These are phyloP conservation scores for Elgaria multicarinata DNA, from an alignment of 2,113 vertebrate species.

Conservation along the genomic window DNA sequence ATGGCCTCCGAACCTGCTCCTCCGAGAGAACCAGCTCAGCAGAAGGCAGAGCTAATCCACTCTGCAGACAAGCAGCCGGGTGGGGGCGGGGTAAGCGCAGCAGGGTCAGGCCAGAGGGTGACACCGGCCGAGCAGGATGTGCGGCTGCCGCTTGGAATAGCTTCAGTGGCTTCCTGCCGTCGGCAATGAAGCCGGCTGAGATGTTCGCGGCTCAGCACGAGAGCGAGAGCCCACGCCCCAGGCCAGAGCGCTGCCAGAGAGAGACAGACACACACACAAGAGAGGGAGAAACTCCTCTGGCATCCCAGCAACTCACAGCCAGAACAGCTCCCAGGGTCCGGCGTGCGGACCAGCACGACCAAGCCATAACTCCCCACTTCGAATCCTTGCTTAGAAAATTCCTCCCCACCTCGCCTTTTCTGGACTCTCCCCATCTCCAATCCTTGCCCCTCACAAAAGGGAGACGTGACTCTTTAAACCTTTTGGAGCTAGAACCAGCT, in stretches of 20 bases:
- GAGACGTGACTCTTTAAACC: background rate
- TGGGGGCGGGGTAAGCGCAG: background rate
- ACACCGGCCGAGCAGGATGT: background rate
- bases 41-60: background rate
- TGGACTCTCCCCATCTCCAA: background rate
- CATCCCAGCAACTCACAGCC: background rate
- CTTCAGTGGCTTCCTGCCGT: conserved; percentile 1
- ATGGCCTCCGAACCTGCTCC: background rate
- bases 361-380: background rate
- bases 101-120: background rate
- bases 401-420: background rate
- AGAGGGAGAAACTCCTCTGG: background rate
- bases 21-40: background rate
- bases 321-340: background rate
- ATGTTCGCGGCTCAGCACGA: background rate
- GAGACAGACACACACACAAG: background rate
- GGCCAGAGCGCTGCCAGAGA: background rate
- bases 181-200: background rate
- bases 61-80: background rate
- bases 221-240: background rate
- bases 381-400: background rate
- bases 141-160: conserved; percentile 15
- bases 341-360: background rate
- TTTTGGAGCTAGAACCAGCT: background rate
- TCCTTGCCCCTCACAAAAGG: background rate